These are phyloP conservation scores for Chelonia mydas DNA, from an alignment of 2,797 vertebrate genomes.

Conservation along the genomic window DNA sequence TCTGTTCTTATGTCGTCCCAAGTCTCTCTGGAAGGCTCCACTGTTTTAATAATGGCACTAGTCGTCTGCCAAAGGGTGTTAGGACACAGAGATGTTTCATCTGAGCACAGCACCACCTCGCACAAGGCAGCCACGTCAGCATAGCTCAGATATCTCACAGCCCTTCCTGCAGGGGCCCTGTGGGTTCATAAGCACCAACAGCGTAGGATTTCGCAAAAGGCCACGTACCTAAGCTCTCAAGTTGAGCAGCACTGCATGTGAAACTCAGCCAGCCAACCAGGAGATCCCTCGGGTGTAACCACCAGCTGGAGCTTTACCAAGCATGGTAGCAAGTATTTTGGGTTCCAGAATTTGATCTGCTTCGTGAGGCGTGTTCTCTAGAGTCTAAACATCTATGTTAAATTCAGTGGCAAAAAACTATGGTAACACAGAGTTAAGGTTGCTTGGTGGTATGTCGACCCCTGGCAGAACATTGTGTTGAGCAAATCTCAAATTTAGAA, in stretches of 20 bases:
- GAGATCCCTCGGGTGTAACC: too few relatives aligned
- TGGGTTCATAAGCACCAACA: not conserved
- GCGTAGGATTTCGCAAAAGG: not conserved
- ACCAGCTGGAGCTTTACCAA: too few relatives aligned
- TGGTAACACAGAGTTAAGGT: too few relatives aligned
- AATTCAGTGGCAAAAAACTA: too few relatives aligned
- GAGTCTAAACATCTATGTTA: too few relatives aligned
- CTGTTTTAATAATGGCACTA: not conserved
- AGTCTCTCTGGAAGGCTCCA: not conserved
- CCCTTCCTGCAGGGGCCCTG: not conserved
- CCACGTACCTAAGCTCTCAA: not conserved
- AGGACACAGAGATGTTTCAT: not conserved
- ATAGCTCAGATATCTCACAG: not conserved
- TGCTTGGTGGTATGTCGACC: too few relatives aligned
- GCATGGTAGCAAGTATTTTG: too few relatives aligned
- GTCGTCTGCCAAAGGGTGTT: not conserved
- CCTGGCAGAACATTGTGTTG: too few relatives aligned
- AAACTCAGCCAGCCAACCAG: not conserved
- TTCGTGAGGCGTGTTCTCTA: too few relatives aligned
- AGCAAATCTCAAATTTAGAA: too few relatives aligned
- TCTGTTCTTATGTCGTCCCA: not conserved
- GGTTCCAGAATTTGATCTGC: too few relatives aligned
- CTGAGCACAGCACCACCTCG: accelerated
- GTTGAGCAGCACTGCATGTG: too few relatives aligned
- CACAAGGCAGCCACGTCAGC: not conserved